Percentiles rank a stretch among this genome's conserved stretches.
Conservation (phyloP, 92 coral and sea anemone genomes). For the Zoanthus solanderi region DNA sequence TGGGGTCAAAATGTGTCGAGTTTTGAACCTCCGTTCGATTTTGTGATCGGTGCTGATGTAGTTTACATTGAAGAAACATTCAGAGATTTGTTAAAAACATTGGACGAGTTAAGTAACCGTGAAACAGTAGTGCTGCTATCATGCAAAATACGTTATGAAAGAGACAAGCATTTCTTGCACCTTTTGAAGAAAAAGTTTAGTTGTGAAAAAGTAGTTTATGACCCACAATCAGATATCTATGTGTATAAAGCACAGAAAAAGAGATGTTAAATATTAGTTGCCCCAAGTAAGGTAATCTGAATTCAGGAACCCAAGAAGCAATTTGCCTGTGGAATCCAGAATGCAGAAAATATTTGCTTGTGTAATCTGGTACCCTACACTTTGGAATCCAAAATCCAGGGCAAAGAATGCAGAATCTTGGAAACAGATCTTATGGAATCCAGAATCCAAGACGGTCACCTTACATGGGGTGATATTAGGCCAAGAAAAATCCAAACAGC, state of each 20-base stretch:
- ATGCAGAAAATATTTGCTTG: no score
- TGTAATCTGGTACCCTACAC: no score
- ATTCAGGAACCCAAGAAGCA: no score
- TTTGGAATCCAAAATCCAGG: no score
- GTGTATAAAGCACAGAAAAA: slow-evolving; percentile 72
- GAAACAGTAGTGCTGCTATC: slow-evolving; percentile 77
- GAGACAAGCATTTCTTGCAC: slow-evolving; percentile 84
- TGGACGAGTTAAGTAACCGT: slow-evolving; percentile 77
- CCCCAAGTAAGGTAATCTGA: no score
- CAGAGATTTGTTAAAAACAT: slow-evolving; percentile 73
- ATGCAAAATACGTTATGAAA: slow-evolving; percentile 91
- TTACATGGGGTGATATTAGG: no score
- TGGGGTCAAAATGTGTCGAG: slow-evolving; percentile 90
- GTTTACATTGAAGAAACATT: slow-evolving; percentile 95
- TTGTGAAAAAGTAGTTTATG: slow-evolving; percentile 66
- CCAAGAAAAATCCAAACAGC: no score
- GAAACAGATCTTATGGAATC: no score
- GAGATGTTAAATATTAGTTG: background rate
- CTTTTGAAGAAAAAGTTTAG: slow-evolving; percentile 69
- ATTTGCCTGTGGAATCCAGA: no score
- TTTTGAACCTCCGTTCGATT: slow-evolving; percentile 83
- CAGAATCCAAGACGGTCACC: no score
- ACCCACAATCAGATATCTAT: slow-evolving; percentile 72
- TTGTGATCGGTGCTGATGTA: slow-evolving; percentile 92
- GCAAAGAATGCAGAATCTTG: no score